Evolutionary conservation across 2,113 vertebrate species (phyloP), one percentile per base, ranked within the genome.

Genomic region (Amblyopsis rosae): DNA sequence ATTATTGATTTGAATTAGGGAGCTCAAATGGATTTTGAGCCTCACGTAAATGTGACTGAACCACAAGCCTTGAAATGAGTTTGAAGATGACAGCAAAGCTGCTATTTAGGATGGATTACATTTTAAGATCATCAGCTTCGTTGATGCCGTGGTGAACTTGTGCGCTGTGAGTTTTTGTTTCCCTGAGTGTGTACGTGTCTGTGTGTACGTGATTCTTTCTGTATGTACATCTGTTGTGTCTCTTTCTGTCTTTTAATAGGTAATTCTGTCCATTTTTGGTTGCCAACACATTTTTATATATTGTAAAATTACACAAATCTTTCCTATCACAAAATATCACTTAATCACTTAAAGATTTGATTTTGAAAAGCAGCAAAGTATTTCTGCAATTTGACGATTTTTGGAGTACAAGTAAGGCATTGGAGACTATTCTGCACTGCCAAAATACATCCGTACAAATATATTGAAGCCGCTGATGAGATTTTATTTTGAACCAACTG

Each of bases 111-210:
- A 76, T 61, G 77, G 82, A 87, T 88, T 82, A 82, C 72, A 76
- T 65, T 73, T 75, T 50, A 60, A 80, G 85, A 86, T 86, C 69
- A 83, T 83, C 75, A 78, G 72, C 81, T 88, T 81, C 71, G 50
- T 35, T 65, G 72, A 80, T 74, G 82, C 71, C 79, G 65, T 77
- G 82, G 75, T 81, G 77, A 76, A 71, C 75, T 71, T 82, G 26
- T 59, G 33, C 13, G 6, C 8, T 33, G 45, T 59, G 55, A 62
- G 62, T 35, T 76, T 81, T 66, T 75, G 33, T 35, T 10, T 12
- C 33, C 32, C 9, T 66, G n/a, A 46, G 12, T 26, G 57, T 70
- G 17, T 62, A 48, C 51, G 57, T 60, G 50, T 9, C 15, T 41
- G 15, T 47, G 58, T 53, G 48, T 64, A 12, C 41, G 48, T 65